Base-by-base conservation (phyloP, 2,113 vertebrate species). In the Ceyx margarethae region DNA sequence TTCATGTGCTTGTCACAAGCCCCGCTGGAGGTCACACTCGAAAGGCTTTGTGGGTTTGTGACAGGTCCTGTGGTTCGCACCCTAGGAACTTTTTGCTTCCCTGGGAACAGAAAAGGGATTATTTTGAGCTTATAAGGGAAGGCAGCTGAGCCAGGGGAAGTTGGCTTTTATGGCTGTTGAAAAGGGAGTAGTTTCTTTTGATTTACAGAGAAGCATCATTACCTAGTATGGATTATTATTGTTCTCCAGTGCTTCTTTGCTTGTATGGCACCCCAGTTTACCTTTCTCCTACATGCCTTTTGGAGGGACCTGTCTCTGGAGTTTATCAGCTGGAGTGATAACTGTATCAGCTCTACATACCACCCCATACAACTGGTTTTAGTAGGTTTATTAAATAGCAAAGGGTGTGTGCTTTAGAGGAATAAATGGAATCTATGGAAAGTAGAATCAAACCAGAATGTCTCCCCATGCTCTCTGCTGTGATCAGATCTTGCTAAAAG, bases 391-490 rank as follows among this genome's bases (percentile, higher is more conserved):
- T 43, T 50, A 11, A 45, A 2, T 10, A 31, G 31, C 15, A 28
- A 17, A 78, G 33, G 61, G 29, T 13, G 5, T 0, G 7, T 51
- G 57, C 66, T 68, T 50, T 40, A 73, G 20, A 12, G 19, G 35
- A 48, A 26, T 54, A 80, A 58, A 42, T 35, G 26, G 56, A 58
- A 48, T 53, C 60, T 12, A 12, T 18, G 35, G 57, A 54, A 56
- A 21, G 9, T 11, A 51, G 40, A 37, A 31, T 31, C 12, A 8
- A 29, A 40, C 11, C 33, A 56, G 86, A 40, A 67, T 43, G 16
- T 26, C 7, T 86, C 10, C 53, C 26, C 15, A 3, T 1, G 3
- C 31, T 1, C 43, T 31, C 1, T 19, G 3, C 13, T 11, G 4
- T 37, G 74, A 13, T 28, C 45, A 31, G 14, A 37, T 56, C 62